Evolutionary conservation across 2,888 invertebrate genomes (phyloP), one percentile per base, ranked within the genome.

Genomic region (Calameuta pallipes): DNA sequence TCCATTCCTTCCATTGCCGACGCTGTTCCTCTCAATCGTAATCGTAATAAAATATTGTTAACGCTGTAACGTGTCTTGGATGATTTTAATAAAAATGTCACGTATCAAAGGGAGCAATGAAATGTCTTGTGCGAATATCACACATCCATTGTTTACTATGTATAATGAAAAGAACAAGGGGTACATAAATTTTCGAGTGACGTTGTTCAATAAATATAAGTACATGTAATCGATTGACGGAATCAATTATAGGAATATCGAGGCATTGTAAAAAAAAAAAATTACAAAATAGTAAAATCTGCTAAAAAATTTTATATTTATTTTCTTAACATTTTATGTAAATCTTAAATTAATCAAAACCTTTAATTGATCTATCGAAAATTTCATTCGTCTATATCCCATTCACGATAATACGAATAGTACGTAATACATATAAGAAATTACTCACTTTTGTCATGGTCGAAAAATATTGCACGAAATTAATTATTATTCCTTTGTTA

Each of bases 1-100:
- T 30, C 36, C n/a, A 34, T 74, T 77, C 80, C 71, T 34, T 34
- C 71, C 31, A 33, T 31, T 34, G 71, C 33, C 33, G 31, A 33
- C 71, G 30, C n/a, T 71, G 71, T 33, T 34, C 9, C 71, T 31
- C 31, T n/a, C 9, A 34, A 31, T 34, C 71, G 31, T 31, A 71
- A 71, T 34, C 13, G 31, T 34, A 71, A 31, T 70, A 23, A 23
- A 23, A 56, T 56, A 56, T 56, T 56, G 23, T 56, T 23, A 56
- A 56, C 56, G 56, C 23, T 56, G 23, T 23, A 23, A 56, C 6
- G 56, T 9, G 9, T 23, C 56, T 56, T 56, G 23, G 56, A 56
- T 9, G 23, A 56, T 56, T 56, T 56, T 9, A 56, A 56, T 9
- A 56, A 56, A 56, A 56, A 56, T 23, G 0, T 23, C 56, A 56